Evolutionary conservation across 30 jellyfish, hydroid and myxozoan species (phyloP).

Genomic region (Turritopsis rubra): DNA sequence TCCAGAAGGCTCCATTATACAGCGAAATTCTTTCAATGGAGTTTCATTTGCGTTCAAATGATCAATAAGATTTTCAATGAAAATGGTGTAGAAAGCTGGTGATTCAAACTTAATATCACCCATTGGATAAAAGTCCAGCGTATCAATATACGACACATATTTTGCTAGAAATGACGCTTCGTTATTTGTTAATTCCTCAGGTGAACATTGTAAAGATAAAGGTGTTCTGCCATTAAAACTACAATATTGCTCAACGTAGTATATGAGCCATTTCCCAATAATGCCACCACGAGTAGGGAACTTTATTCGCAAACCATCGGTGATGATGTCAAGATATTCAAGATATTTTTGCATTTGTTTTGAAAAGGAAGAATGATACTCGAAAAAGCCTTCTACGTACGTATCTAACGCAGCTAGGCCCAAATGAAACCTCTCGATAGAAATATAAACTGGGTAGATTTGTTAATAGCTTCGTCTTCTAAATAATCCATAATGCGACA

Average conservation of each 20-base stretch:
- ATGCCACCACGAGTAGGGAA: neutral
- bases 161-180: neutral
- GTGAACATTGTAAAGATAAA: neutral
- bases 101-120: neutral
- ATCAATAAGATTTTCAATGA: neutral
- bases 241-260: neutral
- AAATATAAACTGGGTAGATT: too few species aligned
- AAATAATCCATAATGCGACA: neutral
- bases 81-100: neutral
- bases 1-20: neutral
- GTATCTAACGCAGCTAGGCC: neutral
- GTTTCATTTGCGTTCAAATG: neutral
- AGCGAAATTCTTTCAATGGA: neutral
- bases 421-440: neutral
- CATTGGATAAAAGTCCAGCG: neutral
- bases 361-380: neutral
- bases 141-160: neutral
- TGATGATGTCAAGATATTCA: neutral
- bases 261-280: neutral
- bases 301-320: neutral
- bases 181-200: neutral
- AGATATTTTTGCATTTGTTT: neutral
- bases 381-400: neutral
- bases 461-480: neutral
- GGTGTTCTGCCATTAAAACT: neutral